Evolutionary conservation across 30 jellyfish, hydroid and myxozoan genomes (phyloP).

Genomic region (Turritopsis rubra): DNA sequence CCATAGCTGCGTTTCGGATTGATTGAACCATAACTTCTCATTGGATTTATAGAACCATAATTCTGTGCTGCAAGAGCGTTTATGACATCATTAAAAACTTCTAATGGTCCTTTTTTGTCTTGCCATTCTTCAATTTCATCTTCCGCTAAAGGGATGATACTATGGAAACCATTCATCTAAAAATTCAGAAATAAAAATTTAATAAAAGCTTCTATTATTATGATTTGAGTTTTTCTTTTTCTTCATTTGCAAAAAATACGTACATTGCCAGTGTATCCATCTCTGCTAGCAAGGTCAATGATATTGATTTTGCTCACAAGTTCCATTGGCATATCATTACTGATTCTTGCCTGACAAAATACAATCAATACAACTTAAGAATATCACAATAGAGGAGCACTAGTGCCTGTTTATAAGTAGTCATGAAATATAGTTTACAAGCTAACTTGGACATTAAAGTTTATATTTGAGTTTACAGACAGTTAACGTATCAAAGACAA

Average conservation of each 20-base stretch:
- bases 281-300: slow-evolving; percentile 89
- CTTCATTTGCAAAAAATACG: too few relatives aligned
- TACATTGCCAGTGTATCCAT: slow-evolving; percentile 46
- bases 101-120: slow-evolving; percentile 80
- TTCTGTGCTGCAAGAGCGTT: slow-evolving; percentile 85
- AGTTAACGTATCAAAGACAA: too few relatives aligned
- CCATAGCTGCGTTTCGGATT: slow-evolving; percentile 82
- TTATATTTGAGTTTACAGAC: too few relatives aligned
- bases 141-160: slow-evolving; percentile 23
- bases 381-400: too few relatives aligned
- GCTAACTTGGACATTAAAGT: too few relatives aligned
- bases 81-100: slow-evolving; percentile 76
- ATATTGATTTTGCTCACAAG: slow-evolving; percentile 72
- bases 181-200: not conserved
- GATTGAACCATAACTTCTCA: slow-evolving; percentile 77
- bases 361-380: too few relatives aligned
- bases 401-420: too few relatives aligned
- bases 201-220: too few relatives aligned
- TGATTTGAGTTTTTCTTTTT: too few relatives aligned
- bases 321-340: slow-evolving; percentile 87
- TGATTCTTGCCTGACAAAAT: slow-evolving; percentile 68
- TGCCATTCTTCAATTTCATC: slow-evolving; percentile 33
- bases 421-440: too few relatives aligned
- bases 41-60: slow-evolving; percentile 72
- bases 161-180: slow-evolving; percentile 26